phyloP scores from a whole-genome alignment of 1,140 invertebrate genomes.

The Lordiphosa stackelbergi region DNA sequence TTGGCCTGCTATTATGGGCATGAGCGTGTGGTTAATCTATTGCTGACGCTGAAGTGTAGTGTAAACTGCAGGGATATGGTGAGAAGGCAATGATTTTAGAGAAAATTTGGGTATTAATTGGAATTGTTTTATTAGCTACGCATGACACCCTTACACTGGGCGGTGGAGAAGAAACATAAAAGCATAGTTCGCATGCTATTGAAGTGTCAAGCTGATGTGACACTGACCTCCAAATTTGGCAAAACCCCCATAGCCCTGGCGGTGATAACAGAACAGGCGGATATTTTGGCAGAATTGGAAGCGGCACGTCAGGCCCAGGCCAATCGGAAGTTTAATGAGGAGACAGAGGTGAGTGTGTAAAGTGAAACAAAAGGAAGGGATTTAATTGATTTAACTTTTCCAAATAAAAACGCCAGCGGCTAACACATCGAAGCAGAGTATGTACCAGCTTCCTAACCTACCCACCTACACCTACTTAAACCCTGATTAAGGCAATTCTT shows the following conservation, averaged over 20 bases:
- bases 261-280: constrained; percentile 63
- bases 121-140: constrained; percentile 81
- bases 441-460: constrained; percentile 24
- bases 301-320: constrained; percentile 58
- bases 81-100: constrained; percentile 31
- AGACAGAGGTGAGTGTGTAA: constrained; percentile 53
- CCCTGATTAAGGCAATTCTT: too few species aligned
- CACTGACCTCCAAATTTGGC: constrained; percentile 87
- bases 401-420: constrained; percentile 21
- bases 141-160: constrained; percentile 97
- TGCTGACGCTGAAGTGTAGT: constrained; percentile 88
- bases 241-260: constrained; percentile 90
- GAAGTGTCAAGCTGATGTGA: constrained; percentile 84
- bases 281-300: constrained; percentile 68
- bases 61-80: constrained; percentile 92
- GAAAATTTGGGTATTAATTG: not conserved
- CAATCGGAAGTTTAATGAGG: constrained; percentile 61
- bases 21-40: constrained; percentile 84
- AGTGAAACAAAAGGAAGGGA: too few species aligned
- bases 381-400: constrained; percentile 2
- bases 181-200: constrained; percentile 85
- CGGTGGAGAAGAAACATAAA: constrained; percentile 89
- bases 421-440: constrained; percentile 43
- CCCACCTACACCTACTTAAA: too few species aligned
- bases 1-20: constrained; percentile 92